Percentiles rank a stretch among this genome's conserved stretches.
phyloP scores from a whole-genome alignment of 2,113 vertebrate genomes.

The Aythya baeri region DNA sequence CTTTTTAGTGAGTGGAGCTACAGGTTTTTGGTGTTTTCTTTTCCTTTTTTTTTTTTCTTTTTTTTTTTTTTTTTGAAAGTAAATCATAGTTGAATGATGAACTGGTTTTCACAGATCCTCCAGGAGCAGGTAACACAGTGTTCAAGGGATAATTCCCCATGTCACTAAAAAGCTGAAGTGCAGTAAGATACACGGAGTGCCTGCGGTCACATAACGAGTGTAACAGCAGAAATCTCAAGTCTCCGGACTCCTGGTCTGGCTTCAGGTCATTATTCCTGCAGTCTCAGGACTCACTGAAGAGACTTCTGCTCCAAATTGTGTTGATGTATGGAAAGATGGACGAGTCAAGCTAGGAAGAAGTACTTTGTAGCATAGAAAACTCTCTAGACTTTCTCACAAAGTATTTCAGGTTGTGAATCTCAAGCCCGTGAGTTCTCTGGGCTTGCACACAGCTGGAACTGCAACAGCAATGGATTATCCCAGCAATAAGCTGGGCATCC shows the following conservation, averaged over 20 bases:
- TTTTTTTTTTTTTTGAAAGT: background rate
- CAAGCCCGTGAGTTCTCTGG: background rate
- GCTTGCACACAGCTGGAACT: background rate
- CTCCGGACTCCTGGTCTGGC: background rate
- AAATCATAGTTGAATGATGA: background rate
- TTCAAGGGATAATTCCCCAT: background rate
- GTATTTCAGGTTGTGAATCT: too few relatives aligned
- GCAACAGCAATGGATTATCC: background rate
- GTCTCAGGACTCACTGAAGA: background rate
- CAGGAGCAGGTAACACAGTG: background rate
- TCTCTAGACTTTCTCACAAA: background rate
- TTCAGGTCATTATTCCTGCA: background rate
- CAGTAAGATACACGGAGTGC: rapidly evolving
- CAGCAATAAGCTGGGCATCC: background rate
- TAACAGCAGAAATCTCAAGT: background rate
- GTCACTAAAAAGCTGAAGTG: background rate
- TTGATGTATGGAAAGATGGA: background rate
- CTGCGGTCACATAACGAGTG: background rate
- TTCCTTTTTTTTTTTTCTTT: background rate
- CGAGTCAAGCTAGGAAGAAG: background rate
- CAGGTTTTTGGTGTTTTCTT: background rate
- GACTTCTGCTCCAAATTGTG: background rate
- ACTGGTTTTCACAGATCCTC: too few relatives aligned
- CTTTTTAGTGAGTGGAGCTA: background rate
- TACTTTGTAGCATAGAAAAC: background rate